A percentile compares a stretch with the other conserved stretches of the same genome.
Evolutionary conservation across 2,888 invertebrate genomes (phyloP).

Genomic region (Phymatocera aterrima): DNA sequence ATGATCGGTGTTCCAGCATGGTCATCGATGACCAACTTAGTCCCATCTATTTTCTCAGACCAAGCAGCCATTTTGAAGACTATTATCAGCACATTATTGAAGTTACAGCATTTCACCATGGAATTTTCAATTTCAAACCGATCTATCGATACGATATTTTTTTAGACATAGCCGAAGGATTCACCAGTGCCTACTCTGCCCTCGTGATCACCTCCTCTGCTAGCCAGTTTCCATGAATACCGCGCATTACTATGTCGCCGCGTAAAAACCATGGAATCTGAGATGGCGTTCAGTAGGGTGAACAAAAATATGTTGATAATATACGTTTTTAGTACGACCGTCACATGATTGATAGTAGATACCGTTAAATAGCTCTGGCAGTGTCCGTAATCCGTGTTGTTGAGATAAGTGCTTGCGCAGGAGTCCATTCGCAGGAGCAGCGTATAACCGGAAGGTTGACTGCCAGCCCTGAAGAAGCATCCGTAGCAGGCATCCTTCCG

Average conservation of each 20-base stretch:
- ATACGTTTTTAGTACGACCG: neutral
- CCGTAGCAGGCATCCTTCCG: constrained; percentile 80
- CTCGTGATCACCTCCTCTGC: too few species aligned
- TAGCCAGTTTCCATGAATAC: too few species aligned
- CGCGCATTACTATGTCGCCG: too few species aligned
- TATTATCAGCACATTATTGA: neutral
- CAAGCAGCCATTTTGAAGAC: neutral
- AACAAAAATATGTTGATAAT: too few species aligned
- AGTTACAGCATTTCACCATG: neutral
- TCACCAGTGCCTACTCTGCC: too few species aligned
- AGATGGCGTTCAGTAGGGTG: too few species aligned
- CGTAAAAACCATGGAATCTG: too few species aligned
- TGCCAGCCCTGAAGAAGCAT: constrained; percentile 79
- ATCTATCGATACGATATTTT: neutral
- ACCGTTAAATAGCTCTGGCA: constrained; percentile 63
- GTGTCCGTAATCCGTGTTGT: constrained; percentile 64
- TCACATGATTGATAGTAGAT: neutral
- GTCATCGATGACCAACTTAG: constrained; percentile 33
- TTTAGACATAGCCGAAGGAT: too few species aligned
- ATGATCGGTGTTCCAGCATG: constrained; percentile 30
- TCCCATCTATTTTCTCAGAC: constrained; percentile 5
- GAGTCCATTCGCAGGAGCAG: constrained; percentile 63
- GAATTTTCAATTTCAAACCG: neutral
- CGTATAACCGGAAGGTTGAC: constrained; percentile 61
- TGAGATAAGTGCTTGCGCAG: constrained; percentile 64